Evolutionary conservation across 1,140 invertebrate species (phyloP), one percentile per base, ranked within the genome.

Genomic region (Hyles vespertilio): DNA sequence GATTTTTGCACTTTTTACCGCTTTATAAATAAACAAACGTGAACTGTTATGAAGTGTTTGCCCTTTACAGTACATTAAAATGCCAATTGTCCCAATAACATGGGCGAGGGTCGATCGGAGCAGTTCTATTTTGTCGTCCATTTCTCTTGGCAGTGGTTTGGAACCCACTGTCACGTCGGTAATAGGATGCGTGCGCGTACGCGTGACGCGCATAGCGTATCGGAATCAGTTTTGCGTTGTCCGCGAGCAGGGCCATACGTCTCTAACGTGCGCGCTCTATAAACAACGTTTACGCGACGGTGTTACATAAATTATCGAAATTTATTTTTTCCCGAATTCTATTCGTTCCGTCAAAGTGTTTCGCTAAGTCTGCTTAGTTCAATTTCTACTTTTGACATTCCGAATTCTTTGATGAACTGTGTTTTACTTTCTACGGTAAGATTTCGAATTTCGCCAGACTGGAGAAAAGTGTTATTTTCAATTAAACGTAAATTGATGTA

Each of bases 221-320:
- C 10, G 12, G 46, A 51, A 34, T 79, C 67, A 81, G 80, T 83
- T 69, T 64, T 53, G 60, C 62, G 68, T 70, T 50, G 61, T 46
- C 54, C 56, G 72, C 65, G 72, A 68, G 65, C 68, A 63, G 51
- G 69, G 40, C 56, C 43, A 47, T 62, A 72, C 72, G 78, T 72
- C 34, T 46, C 57, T 8, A 5, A 49, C 52, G 34, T 55, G 47
- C 51, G 51, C 61, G 22, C 12, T 48, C 34, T 54, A 45, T 7
- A 44, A 32, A 44, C 33, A 59, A 32, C 45, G 50, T 32, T 56
- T 22, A 51, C 63, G 63, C 32, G 32, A 11, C 43, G 32, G 58
- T 57, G 62, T 67, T 70, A 70, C 56, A 68, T 71, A 68, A 71
- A 71, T 71, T 70, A 70, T 48, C 54, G 66, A 69, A 71, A 70